Conservation (phyloP, 2,888 invertebrate species). For the Pyrrhosoma nymphula region DNA sequence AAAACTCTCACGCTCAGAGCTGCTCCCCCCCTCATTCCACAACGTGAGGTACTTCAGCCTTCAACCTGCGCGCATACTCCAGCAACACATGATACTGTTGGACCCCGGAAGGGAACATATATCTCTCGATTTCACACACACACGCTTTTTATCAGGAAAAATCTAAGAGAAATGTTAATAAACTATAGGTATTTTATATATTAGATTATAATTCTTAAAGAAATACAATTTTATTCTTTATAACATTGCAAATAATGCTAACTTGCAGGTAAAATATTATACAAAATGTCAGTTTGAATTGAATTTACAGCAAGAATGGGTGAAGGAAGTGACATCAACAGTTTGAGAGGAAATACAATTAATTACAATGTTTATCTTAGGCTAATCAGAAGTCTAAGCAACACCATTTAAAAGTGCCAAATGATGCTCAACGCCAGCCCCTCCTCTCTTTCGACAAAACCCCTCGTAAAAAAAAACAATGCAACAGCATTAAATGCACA, state of each 20-base stretch:
- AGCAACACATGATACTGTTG: neutral
- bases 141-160: slow-evolving; percentile 26
- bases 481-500: slow-evolving; percentile 22
- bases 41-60: neutral
- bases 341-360: slow-evolving; percentile 59
- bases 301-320: slow-evolving; percentile 40
- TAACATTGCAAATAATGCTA: slow-evolving; percentile 53
- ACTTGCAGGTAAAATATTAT: slow-evolving; percentile 33
- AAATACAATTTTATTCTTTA: slow-evolving; percentile 42
- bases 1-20: neutral
- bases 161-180: slow-evolving; percentile 41
- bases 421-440: neutral
- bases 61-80: neutral
- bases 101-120: neutral
- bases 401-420: slow-evolving; percentile 52
- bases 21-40: neutral
- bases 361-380: slow-evolving; percentile 44
- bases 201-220: slow-evolving; percentile 51
- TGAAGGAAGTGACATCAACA: slow-evolving; percentile 65
- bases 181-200: slow-evolving; percentile 19
- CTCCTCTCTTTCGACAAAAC: neutral
- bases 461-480: slow-evolving; percentile 6
- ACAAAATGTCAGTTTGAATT: slow-evolving; percentile 50
- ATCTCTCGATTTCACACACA: neutral
- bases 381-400: slow-evolving; percentile 63